Evolutionary conservation across 2,888 invertebrate genomes (phyloP).

Genomic region (Diplazon laetatorius): DNA sequence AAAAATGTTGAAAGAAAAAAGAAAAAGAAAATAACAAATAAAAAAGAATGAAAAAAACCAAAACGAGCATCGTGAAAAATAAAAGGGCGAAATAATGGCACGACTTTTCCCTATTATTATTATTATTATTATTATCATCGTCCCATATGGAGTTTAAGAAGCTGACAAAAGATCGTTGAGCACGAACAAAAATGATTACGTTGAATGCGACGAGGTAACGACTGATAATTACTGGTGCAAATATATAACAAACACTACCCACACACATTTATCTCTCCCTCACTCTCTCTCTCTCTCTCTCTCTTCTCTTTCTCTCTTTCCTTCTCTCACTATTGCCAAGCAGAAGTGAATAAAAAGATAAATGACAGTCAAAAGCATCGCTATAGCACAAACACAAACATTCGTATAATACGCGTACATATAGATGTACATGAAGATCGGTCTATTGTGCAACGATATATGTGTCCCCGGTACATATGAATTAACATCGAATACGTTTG

Average conservation of each 20-base stretch:
- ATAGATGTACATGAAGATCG: no score
- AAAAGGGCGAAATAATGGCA: neutral
- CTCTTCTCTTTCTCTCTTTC: slow-evolving; percentile 2
- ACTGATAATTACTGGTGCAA: slow-evolving; percentile 76
- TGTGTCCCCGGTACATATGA: neutral
- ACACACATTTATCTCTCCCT: slow-evolving; percentile 12
- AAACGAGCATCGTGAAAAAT: neutral
- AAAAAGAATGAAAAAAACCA: neutral
- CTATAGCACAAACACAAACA: slow-evolving; percentile 20
- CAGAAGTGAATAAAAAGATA: neutral
- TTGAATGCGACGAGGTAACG: slow-evolving; percentile 70
- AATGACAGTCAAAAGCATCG: neutral
- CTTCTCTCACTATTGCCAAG: neutral
- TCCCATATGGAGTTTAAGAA: slow-evolving; percentile 7
- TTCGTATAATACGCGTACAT: slow-evolving; percentile 44
- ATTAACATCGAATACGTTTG: slow-evolving; percentile 22
- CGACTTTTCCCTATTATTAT: slow-evolving; percentile 1
- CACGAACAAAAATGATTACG: slow-evolving; percentile 52
- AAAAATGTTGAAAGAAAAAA: neutral
- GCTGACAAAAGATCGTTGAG: slow-evolving; percentile 52
- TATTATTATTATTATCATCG: slow-evolving; percentile 2
- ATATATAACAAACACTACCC: no score
- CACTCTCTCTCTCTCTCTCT: neutral
- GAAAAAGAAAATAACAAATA: neutral
- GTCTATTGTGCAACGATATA: slow-evolving; percentile 48